These are phyloP conservation scores for Heliconius cydno DNA, from an alignment of 2,888 invertebrate species.

Conservation along the genomic window DNA sequence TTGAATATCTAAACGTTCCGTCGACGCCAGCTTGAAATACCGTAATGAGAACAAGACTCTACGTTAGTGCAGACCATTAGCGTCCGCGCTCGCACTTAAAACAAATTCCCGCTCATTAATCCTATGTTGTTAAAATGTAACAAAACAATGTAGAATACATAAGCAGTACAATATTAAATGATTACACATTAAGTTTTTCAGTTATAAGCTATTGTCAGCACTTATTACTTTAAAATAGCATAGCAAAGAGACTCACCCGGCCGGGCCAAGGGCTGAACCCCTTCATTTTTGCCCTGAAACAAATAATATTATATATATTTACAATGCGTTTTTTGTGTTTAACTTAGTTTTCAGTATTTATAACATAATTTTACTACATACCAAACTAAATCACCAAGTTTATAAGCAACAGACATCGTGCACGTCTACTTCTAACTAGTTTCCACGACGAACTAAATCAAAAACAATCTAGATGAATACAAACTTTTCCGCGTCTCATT, in stretches of 20 bases:
- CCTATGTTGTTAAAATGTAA: slow-evolving; percentile 18
- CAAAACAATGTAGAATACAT: slow-evolving; percentile 1
- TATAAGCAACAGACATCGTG: slow-evolving; percentile 74
- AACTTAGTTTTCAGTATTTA: slow-evolving; percentile 49
- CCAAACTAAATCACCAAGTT: slow-evolving; percentile 83
- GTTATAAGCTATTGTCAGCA: slow-evolving; percentile 30
- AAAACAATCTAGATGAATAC: slow-evolving; percentile 52
- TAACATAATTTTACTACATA: slow-evolving; percentile 61
- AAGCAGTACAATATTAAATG: not conserved
- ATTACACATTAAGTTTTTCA: slow-evolving; percentile 6
- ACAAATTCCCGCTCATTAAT: slow-evolving; percentile 45
- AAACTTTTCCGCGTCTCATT: slow-evolving; percentile 54
- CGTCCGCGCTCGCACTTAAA: slow-evolving; percentile 26
- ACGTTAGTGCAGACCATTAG: slow-evolving; percentile 34
- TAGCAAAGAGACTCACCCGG: slow-evolving; percentile 89
- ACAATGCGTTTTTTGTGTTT: slow-evolving; percentile 27
- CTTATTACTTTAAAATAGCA: slow-evolving; percentile 49
- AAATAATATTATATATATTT: slow-evolving; percentile 54
- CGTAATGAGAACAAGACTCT: slow-evolving; percentile 23
- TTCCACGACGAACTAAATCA: slow-evolving; percentile 78
- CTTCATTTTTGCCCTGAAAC: slow-evolving; percentile 98
- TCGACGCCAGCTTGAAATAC: slow-evolving; percentile 34
- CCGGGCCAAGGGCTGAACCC: slow-evolving; percentile 98
- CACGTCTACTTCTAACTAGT: slow-evolving; percentile 60
- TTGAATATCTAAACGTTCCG: slow-evolving; percentile 11